phyloP scores from a whole-genome alignment of 2,888 invertebrate genomes.

The Lymantria dispar region DNA sequence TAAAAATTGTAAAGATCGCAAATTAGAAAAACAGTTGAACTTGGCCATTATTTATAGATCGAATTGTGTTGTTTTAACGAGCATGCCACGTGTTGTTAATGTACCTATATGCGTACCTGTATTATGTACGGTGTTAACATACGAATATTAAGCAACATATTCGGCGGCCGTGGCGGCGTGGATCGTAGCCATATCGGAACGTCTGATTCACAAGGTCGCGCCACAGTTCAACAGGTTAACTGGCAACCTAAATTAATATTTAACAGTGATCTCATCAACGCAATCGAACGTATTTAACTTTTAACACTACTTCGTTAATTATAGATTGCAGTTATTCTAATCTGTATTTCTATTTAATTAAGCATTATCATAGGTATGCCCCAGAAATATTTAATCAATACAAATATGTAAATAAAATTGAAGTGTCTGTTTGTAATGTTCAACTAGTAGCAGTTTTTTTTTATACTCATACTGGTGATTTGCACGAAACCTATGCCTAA shows the following conservation, averaged over 20 bases:
- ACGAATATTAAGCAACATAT: conserved; percentile 38
- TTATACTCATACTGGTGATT: no score
- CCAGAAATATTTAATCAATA: no score
- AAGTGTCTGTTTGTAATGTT: no score
- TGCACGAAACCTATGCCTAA: no score
- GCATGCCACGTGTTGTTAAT: not conserved
- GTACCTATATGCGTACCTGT: not conserved
- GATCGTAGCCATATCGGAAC: conserved; percentile 64
- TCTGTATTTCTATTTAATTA: not conserved
- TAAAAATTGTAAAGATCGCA: no score
- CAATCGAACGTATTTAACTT: conserved; percentile 38
- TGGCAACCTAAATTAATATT: conserved; percentile 50
- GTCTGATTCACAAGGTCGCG: conserved; percentile 75
- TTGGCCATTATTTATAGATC: not conserved
- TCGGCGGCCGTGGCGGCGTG: conserved; percentile 43
- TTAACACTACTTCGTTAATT: conserved; percentile 24
- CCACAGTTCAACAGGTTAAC: conserved; percentile 66
- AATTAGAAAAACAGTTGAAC: not conserved
- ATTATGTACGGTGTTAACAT: not conserved
- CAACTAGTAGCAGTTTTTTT: no score
- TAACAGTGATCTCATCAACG: conserved; percentile 68
- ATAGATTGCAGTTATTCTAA: not conserved
- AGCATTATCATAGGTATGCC: no score
- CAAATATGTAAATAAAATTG: no score
- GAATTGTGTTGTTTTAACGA: not conserved